Conservation (phyloP, 2,113 vertebrate species). For the Euleptes europaea region DNA sequence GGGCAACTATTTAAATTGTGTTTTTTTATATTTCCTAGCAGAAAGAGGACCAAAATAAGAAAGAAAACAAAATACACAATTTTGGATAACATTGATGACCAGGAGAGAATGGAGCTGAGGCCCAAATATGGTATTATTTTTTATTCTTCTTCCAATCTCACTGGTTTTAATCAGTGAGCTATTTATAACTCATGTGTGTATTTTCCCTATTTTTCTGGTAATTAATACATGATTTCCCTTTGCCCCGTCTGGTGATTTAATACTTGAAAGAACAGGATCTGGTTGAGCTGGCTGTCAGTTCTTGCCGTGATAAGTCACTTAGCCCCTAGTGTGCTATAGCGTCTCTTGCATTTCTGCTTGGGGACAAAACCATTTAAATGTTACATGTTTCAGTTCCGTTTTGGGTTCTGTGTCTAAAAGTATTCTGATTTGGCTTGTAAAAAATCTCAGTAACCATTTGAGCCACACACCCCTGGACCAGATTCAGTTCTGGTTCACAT, state of each 20-base stretch:
- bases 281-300: background rate
- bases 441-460: too few species aligned
- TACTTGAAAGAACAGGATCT: background rate
- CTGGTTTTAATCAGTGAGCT: background rate
- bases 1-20: constrained; percentile 14
- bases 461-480: too few species aligned
- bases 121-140: constrained; percentile 83
- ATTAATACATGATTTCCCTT: background rate
- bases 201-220: background rate
- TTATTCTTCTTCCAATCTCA: background rate
- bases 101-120: constrained; percentile 88
- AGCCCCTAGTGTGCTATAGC: background rate
- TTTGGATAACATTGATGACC: constrained; percentile 91
- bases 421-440: background rate
- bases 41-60: constrained; percentile 83
- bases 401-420: background rate
- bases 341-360: background rate
- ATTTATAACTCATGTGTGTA: background rate
- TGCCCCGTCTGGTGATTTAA: background rate
- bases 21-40: constrained; percentile 64
- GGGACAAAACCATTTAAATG: background rate
- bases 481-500: too few species aligned
- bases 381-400: background rate
- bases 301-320: background rate
- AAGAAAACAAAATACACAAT: constrained; percentile 91